Base-by-base conservation (phyloP, 2,888 invertebrate species). In the Andrena hattorfiana region DNA sequence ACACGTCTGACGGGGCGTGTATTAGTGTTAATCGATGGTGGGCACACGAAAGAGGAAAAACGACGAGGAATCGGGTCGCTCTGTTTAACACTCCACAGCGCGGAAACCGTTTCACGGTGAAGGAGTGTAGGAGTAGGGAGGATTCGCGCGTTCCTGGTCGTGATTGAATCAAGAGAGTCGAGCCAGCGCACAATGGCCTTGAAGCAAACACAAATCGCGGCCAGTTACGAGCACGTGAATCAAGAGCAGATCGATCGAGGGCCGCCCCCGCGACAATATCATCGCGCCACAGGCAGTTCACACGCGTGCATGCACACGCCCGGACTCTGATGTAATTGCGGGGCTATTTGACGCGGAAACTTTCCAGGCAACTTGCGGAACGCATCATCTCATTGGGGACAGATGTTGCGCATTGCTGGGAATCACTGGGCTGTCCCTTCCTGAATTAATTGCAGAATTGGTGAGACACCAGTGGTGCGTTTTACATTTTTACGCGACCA, bases 381-480 rank as follows among this genome's bases (percentile, higher is more conserved):
- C 56, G 23, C 77, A 82, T 82, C 77, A 85, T 71, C 77, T 70
- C 56, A 48, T 42, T 26, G 30, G 78, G 64, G 85, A 83, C 87
- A 87, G 84, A 87, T 87, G 87, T 85, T 75, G 71, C 75, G 20
- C 68, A 35, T 67, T 77, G 64, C 71, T 30, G 49, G 75, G 72
- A 82, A 87, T 87, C 75, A 68, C 64, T 72, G 63, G 2, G n/a
- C 74, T 72, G 71, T 79, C 72, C 77, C 67, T 68, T 35, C 60
- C 64, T 72, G 73, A 87, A 87, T 85, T 85, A 87, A 87, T 87
- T 75, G 77, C 49, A 13, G 51, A 28, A 76, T 68, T 87, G 83
- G 81, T 64, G 5, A 8, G 8, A 7, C 2, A 83, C 81, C 85
- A 85, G 66, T 20, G 49, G 32, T 13, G 10, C 7, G 8, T 7